Conservation (phyloP, 1,140 invertebrate genomes). For the Sminthurides bifidus region DNA sequence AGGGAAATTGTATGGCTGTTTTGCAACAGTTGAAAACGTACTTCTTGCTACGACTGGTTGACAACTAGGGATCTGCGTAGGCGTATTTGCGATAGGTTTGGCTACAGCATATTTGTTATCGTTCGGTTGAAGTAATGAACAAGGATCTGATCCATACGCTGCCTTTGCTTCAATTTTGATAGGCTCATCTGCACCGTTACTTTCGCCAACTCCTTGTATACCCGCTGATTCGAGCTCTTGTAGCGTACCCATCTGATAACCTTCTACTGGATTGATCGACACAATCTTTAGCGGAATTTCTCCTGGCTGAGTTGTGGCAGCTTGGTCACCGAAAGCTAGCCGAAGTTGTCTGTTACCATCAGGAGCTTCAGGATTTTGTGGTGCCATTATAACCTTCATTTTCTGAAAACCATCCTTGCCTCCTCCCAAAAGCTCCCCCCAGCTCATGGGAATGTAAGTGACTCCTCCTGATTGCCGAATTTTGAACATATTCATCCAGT, state of each 20-base stretch:
- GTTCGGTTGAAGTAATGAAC: not conserved
- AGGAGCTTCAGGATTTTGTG: not conserved
- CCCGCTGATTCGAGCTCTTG: not conserved
- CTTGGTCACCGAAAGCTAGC: conserved; percentile 1
- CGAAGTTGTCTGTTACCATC: conserved; percentile 3
- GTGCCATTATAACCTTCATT: conserved; percentile 6
- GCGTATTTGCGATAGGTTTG: not conserved
- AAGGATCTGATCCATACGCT: not conserved
- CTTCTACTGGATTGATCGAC: conserved; percentile 1
- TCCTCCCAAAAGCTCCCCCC: not conserved
- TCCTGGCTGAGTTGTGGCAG: not conserved
- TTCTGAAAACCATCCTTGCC: not conserved
- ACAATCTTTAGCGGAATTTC: conserved; percentile 1
- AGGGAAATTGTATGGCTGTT: not conserved
- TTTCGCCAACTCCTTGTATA: no score
- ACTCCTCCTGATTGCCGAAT: no score
- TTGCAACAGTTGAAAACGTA: not conserved
- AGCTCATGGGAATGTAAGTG: conserved; percentile 5
- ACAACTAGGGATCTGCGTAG: not conserved
- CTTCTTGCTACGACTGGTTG: not conserved
- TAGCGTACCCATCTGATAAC: conserved; percentile 2
- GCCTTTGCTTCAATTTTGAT: not conserved
- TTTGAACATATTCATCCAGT: no score
- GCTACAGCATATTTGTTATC: not conserved
- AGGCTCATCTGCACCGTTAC: not conserved